A percentile compares a stretch with the other conserved stretches of the same genome.
These are phyloP conservation scores for Cheirogaleus medius DNA, from an alignment of 2,113 vertebrate species.

Conservation along the genomic window DNA sequence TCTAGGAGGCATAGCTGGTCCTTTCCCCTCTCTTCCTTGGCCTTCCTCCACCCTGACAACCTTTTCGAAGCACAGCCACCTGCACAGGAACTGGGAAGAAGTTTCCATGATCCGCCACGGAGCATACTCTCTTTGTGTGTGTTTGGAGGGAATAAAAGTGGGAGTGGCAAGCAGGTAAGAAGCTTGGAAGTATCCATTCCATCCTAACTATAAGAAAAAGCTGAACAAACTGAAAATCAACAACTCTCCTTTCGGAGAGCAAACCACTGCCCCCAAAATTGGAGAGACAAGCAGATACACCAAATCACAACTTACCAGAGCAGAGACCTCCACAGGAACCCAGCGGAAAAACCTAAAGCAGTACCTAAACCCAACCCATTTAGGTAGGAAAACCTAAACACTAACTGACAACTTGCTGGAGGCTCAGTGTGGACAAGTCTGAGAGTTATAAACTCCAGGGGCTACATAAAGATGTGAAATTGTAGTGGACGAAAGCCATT, in stretches of 20 bases:
- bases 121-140: background rate
- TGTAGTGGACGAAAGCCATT: background rate
- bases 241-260: background rate
- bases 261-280: background rate
- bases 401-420: background rate
- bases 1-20: no score
- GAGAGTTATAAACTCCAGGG: background rate
- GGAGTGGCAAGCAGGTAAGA: background rate
- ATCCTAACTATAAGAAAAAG: background rate
- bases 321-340: background rate
- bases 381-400: background rate
- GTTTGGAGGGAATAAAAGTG: background rate
- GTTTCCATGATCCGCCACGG: background rate
- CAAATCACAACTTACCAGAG: background rate
- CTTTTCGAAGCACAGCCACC: background rate
- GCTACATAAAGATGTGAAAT: background rate
- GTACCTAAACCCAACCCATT: background rate
- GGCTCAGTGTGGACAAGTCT: background rate
- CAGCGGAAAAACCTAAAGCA: background rate
- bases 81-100: background rate
- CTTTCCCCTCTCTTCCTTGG: background rate
- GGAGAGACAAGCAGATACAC: background rate
- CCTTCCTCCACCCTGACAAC: background rate
- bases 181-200: background rate
- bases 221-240: background rate